These are phyloP conservation scores for Callionymus lyra DNA, from an alignment of 2,113 vertebrate species.

Conservation along the genomic window DNA sequence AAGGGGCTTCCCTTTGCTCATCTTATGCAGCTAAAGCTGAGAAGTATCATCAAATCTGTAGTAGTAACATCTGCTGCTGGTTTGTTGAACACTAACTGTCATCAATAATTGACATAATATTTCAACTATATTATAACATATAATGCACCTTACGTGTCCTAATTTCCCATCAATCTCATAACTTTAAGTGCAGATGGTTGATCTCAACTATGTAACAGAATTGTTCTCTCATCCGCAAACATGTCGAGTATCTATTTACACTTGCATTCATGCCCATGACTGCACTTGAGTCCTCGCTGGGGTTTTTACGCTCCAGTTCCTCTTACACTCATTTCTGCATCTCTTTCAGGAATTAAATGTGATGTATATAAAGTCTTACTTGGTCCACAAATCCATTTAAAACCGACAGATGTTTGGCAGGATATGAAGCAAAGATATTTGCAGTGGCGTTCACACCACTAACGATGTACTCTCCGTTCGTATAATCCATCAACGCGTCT, in stretches of 20 bases:
- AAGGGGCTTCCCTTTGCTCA: constrained; percentile 27
- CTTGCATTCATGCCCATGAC: constrained; percentile 21
- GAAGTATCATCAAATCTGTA: no score
- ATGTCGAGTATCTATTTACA: constrained; percentile 17
- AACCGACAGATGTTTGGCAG: constrained; percentile 74
- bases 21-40: constrained; percentile 5
- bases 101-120: no score
- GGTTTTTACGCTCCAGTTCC: constrained; percentile 17
- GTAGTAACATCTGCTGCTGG: no score
- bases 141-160: no score
- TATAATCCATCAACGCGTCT: constrained; percentile 82
- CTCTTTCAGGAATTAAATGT: neutral
- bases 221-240: constrained; percentile 27
- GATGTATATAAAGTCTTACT: constrained; percentile 53
- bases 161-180: no score
- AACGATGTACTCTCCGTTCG: constrained; percentile 67
- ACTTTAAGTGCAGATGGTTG: constrained; percentile 15
- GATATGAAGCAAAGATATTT: constrained; percentile 89
- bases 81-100: no score
- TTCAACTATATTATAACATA: no score
- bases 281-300: constrained; percentile 17
- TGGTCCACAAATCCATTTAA: constrained; percentile 85
- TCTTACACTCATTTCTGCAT: neutral
- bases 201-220: constrained; percentile 12
- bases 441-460: constrained; percentile 84